Base-by-base conservation (phyloP, 2,888 invertebrate species). In the Brenthis ino region DNA sequence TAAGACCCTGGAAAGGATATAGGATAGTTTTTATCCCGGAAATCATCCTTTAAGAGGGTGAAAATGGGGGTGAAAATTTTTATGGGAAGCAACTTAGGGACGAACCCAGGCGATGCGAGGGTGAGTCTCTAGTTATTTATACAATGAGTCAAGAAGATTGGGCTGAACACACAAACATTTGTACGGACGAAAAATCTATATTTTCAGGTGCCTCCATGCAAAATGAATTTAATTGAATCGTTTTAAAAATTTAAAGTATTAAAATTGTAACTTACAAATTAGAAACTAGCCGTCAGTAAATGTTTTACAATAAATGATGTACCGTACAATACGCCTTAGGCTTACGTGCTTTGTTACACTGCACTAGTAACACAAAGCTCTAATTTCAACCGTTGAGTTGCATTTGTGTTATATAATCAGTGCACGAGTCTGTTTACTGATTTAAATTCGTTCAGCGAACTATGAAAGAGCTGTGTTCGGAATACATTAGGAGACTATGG, bases 371-470 rank as follows among this genome's bases (percentile, higher is more conserved):
- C 58, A 58, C 54, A 54, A 54, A 54, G 47, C 58, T 14, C 24
- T 58, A 24, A 16, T 58, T 47, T 16, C n/a, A n/a, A 1, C 24
- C 50, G 55, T 60, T 58, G 43, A 57, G 65, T 28, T 68, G 69
- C 66, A 73, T 67, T 70, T 56, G 58, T 60, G 64, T 70, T 73
- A 66, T 68, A 69, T 70, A 74, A 74, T 69, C 76, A 68, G 37
- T 64, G 66, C 76, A 74, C 74, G 74, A 70, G 58, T 67, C 67
- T 72, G 58, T 70, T 69, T 70, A 72, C 75, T 76, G 75, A 74
- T 76, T 76, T 73, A 76, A 75, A 76, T 75, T 75, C 75, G 71
- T 68, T 72, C 71, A 71, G 71, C 69, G 73, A 74, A 66, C 72
- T 72, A 73, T 74, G 73, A 73, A 76, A 72, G 71, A 66, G 69